A percentile compares a stretch with the other conserved stretches of the same genome.
Conservation (phyloP, 1,140 invertebrate species). For the Camponotus vicinus region DNA sequence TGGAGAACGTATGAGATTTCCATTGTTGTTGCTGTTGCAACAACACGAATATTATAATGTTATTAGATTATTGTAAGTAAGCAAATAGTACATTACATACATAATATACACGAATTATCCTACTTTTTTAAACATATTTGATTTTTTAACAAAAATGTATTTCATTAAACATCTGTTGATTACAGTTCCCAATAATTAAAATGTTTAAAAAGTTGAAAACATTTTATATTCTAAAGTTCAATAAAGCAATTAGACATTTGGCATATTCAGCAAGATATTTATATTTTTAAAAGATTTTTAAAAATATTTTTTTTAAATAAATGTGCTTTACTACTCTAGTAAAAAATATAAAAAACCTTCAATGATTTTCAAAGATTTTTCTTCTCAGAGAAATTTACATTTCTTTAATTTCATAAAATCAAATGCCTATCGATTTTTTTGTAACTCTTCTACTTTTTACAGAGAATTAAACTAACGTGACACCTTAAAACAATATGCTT, state of each 20-base stretch:
- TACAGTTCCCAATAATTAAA: too few species aligned
- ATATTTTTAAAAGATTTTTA: too few species aligned
- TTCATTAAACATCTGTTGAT: too few species aligned
- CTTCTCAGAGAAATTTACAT: background rate
- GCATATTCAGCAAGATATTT: too few species aligned
- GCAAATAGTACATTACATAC: too few species aligned
- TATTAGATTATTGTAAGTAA: background rate
- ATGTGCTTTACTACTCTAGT: background rate
- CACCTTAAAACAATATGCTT: too few species aligned
- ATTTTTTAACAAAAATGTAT: too few species aligned
- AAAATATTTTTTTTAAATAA: background rate
- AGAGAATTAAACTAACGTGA: background rate
- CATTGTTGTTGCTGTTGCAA: constrained; percentile 46
- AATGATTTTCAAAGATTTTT: background rate
- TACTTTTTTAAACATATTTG: too few species aligned
- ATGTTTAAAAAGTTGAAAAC: too few species aligned
- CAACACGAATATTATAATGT: background rate
- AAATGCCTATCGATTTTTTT: background rate
- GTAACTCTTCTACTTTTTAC: background rate
- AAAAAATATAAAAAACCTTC: background rate
- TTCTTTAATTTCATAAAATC: background rate
- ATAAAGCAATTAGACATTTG: too few species aligned
- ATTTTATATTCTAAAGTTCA: too few species aligned
- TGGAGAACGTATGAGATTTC: constrained; percentile 46
- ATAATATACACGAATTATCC: background rate